Evolutionary conservation across 2,113 vertebrate genomes (phyloP).

Genomic region (Corythoichthys haematopterus): DNA sequence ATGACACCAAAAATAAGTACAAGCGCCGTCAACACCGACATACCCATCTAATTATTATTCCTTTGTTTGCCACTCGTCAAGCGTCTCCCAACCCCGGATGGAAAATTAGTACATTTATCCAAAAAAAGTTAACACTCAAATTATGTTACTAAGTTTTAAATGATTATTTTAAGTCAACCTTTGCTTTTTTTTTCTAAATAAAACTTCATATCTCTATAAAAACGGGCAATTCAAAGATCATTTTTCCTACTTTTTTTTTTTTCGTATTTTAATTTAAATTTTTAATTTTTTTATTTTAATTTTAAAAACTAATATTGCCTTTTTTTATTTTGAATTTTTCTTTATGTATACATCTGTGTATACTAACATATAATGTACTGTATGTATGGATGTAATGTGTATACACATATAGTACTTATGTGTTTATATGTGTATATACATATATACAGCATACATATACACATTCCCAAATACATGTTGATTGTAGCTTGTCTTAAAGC

Average conservation of each 20-base stretch:
- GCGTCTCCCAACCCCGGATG: conserved; percentile 12
- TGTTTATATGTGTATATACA: no score
- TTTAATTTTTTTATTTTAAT: neutral
- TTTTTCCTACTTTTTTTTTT: conserved; percentile 6
- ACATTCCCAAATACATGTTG: no score
- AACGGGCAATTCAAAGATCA: neutral
- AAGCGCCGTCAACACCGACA: conserved; percentile 82
- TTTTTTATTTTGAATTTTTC: no score
- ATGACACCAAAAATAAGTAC: conserved; percentile 99
- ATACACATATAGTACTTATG: no score
- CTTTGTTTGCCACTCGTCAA: conserved; percentile 39
- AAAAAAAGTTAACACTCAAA: neutral
- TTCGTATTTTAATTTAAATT: neutral
- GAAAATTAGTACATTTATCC: neutral
- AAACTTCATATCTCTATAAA: neutral
- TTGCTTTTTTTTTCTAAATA: neutral
- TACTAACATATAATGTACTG: no score
- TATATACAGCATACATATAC: no score
- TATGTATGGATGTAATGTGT: no score
- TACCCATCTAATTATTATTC: conserved; percentile 5
- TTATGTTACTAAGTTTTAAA: conserved; percentile 14
- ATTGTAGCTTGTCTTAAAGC: neutral
- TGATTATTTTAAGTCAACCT: neutral
- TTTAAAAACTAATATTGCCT: no score
- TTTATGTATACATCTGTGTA: no score